Base-by-base conservation (phyloP, 1,140 invertebrate species). In the Liolophura sinensis region DNA sequence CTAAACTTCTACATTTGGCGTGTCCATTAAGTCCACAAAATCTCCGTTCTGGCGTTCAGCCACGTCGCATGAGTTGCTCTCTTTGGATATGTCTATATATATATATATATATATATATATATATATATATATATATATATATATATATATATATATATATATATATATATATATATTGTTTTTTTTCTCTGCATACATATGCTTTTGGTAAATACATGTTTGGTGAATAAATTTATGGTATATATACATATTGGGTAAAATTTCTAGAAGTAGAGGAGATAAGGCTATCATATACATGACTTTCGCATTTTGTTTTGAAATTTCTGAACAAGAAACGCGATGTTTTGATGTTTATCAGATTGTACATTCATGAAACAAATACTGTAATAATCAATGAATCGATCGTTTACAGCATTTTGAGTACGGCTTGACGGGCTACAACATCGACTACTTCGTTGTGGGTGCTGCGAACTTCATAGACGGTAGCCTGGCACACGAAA, bases 381-480 rank as follows among this genome's bases (percentile, higher is more conserved):
- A 6, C 18, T 46, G 9, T 1, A 60, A 60, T 12, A 22, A 15
- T 20, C 59, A 12, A 40, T 40, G 20, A 40, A 40, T 31, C 47
- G 25, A 15, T 40, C 9, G 15, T 16, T 54, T 76, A 15, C 73
- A 85, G 82, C 82, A 83, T 68, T 73, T 84, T 15, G 62, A 72
- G 46, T 62, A 59, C 24, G 62, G 57, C 11, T 61, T 72, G 27
- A 27, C 69, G 27, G 73, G 72, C 31, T 31, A 69, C 20, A 77
- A 67, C 11, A 69, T 85, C 18, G 77, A 86, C 55, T 85, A 83
- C 54, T 80, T 85, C 69, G 75, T 85, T 1, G 76, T 73, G 48
- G 85, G 85, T 25, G 76, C 80, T 15, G 80, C 82, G 16, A 84
- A 85, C 58, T 83, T 84, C 65, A 79, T 85, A 27, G 80, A 85